Percentiles rank a stretch among this genome's conserved stretches.
phyloP scores from a whole-genome alignment of 2,888 invertebrate species.

The Esperia sulphurella region DNA sequence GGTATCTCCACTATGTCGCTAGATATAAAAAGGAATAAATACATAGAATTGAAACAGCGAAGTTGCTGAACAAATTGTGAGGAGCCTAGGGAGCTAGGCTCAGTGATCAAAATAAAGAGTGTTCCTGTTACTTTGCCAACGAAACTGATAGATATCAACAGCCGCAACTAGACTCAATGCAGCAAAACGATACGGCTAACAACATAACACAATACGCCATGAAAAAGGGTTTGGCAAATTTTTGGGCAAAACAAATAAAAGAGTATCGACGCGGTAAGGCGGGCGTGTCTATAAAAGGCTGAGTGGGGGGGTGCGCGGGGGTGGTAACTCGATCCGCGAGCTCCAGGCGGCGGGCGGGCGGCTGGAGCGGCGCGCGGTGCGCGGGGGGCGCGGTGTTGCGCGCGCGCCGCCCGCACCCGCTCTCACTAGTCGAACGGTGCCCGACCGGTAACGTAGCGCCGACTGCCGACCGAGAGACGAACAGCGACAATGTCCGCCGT shows the following conservation, averaged over 20 bases:
- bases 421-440: conserved; percentile 79
- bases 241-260: conserved; percentile 77
- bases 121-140: conserved; percentile 6
- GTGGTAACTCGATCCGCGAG: conserved; percentile 78
- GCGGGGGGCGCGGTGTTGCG: conserved; percentile 35
- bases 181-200: too few relatives aligned
- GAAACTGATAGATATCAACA: conserved; percentile 2
- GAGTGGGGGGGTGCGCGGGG: conserved; percentile 77
- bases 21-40: not conserved
- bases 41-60: not conserved
- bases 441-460: conserved; percentile 80
- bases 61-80: not conserved
- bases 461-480: conserved; percentile 77
- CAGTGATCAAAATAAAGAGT: conserved; percentile 5
- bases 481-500: conserved; percentile 85
- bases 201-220: too few relatives aligned
- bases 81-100: not conserved
- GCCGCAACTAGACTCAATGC: not conserved
- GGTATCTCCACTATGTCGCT: not conserved
- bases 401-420: conserved; percentile 65
- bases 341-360: conserved; percentile 70
- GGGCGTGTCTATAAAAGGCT: conserved; percentile 79
- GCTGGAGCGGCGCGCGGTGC: conserved; percentile 50
- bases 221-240: conserved; percentile 64
- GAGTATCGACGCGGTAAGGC: conserved; percentile 60